Evolutionary conservation across 2,888 invertebrate species (phyloP), one percentile per base, ranked within the genome.

Genomic region (Proisotoma minuta): DNA sequence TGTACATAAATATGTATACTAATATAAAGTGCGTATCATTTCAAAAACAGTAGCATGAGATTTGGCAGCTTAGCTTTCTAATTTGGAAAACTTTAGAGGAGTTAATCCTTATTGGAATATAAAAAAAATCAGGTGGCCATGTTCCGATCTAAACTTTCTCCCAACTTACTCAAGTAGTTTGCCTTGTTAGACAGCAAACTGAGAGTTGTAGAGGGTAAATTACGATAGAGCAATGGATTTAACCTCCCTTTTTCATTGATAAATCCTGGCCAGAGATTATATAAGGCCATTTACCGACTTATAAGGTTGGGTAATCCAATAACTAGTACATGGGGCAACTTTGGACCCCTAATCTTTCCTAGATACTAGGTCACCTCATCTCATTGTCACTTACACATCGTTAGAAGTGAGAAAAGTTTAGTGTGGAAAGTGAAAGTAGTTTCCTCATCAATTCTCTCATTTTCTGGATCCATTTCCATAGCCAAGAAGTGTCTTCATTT

Each of bases 301-400:
- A n/a, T n/a, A n/a, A n/a, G n/a, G n/a, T n/a, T n/a, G n/a, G n/a
- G n/a, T n/a, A n/a, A n/a, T n/a, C n/a, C n/a, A n/a, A n/a, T n/a
- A n/a, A n/a, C n/a, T n/a, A n/a, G n/a, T n/a, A n/a, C n/a, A n/a
- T n/a, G n/a, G n/a, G n/a, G n/a, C n/a, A n/a, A n/a, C n/a, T n/a
- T n/a, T n/a, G n/a, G n/a, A n/a, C n/a, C n/a, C n/a, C n/a, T n/a
- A n/a, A n/a, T n/a, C n/a, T n/a, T n/a, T n/a, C n/a, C n/a, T n/a
- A n/a, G n/a, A n/a, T n/a, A n/a, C n/a, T n/a, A 34, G 8, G 15
- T 34, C 34, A 34, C 34, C 24, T 39, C 54, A 54, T 39, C 54
- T 39, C 54, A 54, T 54, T 54, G 54, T 54, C 54, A 54, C 54
- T 54, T 54, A 54, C 54, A 54, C 39, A 39, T 54, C 23, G 8